phyloP scores from a whole-genome alignment of 2,888 invertebrate genomes.

The Cetonia aurata region DNA sequence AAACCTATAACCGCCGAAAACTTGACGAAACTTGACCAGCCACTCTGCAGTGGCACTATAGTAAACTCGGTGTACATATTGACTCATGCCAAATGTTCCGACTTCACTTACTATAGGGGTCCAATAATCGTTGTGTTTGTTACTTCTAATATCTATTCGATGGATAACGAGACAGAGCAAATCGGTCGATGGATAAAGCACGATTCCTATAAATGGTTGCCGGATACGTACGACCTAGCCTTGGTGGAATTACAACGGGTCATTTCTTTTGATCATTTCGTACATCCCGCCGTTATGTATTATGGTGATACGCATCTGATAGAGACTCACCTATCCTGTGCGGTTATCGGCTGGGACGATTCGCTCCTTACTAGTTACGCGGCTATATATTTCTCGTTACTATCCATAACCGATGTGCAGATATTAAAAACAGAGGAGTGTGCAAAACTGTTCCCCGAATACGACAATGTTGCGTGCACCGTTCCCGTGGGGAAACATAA shows the following conservation, averaged over 20 bases:
- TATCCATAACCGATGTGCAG: conserved; percentile 9
- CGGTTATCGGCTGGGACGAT: conserved; percentile 29
- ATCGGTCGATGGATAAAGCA: conserved; percentile 31
- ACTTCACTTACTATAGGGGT: conserved; percentile 1
- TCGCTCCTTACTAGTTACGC: not conserved
- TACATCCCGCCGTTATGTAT: conserved; percentile 32
- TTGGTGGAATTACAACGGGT: conserved; percentile 14
- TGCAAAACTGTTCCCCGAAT: not conserved
- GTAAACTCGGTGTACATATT: conserved; percentile 41
- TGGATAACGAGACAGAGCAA: conserved; percentile 3
- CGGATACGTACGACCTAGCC: conserved; percentile 29
- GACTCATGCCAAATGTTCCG: conserved; percentile 32
- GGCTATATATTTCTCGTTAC: not conserved
- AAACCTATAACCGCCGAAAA: not conserved
- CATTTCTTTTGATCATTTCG: conserved; percentile 17
- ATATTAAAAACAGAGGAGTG: not conserved
- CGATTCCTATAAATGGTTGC: conserved; percentile 2
- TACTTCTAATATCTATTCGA: conserved; percentile 1
- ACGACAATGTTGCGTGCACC: conserved; percentile 6
- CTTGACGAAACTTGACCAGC: not conserved
- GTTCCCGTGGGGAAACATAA: not conserved
- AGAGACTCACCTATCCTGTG: conserved; percentile 12
- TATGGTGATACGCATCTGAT: conserved; percentile 22
- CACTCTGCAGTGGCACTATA: conserved; percentile 35
- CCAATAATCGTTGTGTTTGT: conserved; percentile 3